Base-by-base conservation (phyloP, 2,113 vertebrate genomes). In the Stigmatopora nigra region DNA sequence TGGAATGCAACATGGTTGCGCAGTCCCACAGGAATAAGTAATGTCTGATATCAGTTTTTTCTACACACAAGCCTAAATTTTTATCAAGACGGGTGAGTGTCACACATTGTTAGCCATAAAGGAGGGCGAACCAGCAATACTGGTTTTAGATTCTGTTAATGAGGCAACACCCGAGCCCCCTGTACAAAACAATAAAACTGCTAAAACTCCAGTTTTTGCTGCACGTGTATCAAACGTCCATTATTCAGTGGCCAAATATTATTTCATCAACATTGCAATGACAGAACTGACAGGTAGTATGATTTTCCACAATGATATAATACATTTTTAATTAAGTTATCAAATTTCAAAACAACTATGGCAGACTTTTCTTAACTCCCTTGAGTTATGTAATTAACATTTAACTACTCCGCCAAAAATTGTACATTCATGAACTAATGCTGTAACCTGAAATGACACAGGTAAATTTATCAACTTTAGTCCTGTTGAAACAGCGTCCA, bases 121-220 rank as follows among this genome's bases (percentile, higher is more conserved):
- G 38, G 68, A 8, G 20, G 44, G 12, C 41, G 49, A 85, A 84
- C 78, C 68, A 63, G 79, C 58, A 46, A 1, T 49, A 83, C 79
- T 60, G 38, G 79, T 74, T 77, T 61, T 9, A 16, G 22, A 65
- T 68, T 68, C 52, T 20, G 66, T 69, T 25, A 31, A 63, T 17
- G n/a, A 63, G 61, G 45, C 44, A 71, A 68, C 6, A 56, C 41
- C n/a, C 25, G 58, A n/a, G 31, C 41, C 51, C 66, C 55, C 35
- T 13, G 0, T 12, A 11, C 4, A 63, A 67, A 35, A 22, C 16
- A 66, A 16, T 31, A 36, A 58, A 58, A 58, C 31, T 10, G 19
- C 1, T 5, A 4, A 53, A 20, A 20, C 9, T 9, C 17, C 20
- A 2, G 15, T 49, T 49, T 7, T 49, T 49, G 47, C 47, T 19